Evolutionary conservation across 1,140 invertebrate genomes (phyloP).

Genomic region (Drosophila rhopaloa): DNA sequence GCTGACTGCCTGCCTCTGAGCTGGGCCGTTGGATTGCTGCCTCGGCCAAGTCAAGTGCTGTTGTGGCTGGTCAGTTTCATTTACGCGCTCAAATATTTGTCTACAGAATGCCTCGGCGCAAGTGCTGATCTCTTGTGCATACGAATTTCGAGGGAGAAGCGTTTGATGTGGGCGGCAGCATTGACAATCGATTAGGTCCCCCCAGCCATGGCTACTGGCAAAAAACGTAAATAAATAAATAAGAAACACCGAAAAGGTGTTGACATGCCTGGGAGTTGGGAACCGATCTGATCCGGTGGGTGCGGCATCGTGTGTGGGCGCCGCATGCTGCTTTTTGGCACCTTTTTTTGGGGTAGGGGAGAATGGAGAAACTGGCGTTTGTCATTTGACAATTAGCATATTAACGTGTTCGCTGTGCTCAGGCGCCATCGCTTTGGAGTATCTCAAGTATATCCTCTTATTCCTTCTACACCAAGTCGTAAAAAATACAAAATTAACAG

Average conservation of each 20-base stretch:
- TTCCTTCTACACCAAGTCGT: background rate
- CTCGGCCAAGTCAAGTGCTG: constrained; percentile 69
- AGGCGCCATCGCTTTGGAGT: constrained; percentile 17
- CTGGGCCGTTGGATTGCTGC: constrained; percentile 18
- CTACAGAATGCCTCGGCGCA: constrained; percentile 79
- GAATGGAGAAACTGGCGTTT: constrained; percentile 23
- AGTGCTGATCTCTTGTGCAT: constrained; percentile 78
- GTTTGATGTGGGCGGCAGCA: constrained; percentile 80
- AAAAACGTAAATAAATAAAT: constrained; percentile 42
- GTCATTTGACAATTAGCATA: constrained; percentile 71
- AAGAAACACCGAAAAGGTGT: constrained; percentile 60
- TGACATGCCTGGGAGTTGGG: constrained; percentile 53
- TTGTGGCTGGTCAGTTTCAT: constrained; percentile 81
- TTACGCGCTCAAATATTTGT: constrained; percentile 80
- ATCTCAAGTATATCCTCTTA: background rate
- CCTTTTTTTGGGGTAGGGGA: constrained; percentile 34
- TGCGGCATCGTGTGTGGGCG: constrained; percentile 58
- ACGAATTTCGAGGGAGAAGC: constrained; percentile 37
- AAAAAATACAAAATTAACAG: too few species aligned
- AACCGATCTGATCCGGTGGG: constrained; percentile 26
- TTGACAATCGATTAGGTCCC: constrained; percentile 78
- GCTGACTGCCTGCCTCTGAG: constrained; percentile 1
- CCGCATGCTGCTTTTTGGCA: constrained; percentile 62
- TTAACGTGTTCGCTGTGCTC: constrained; percentile 46
- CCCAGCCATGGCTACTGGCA: constrained; percentile 40